Evolutionary conservation across 1,140 invertebrate genomes (phyloP).

Genomic region (Apolygus lucorum): DNA sequence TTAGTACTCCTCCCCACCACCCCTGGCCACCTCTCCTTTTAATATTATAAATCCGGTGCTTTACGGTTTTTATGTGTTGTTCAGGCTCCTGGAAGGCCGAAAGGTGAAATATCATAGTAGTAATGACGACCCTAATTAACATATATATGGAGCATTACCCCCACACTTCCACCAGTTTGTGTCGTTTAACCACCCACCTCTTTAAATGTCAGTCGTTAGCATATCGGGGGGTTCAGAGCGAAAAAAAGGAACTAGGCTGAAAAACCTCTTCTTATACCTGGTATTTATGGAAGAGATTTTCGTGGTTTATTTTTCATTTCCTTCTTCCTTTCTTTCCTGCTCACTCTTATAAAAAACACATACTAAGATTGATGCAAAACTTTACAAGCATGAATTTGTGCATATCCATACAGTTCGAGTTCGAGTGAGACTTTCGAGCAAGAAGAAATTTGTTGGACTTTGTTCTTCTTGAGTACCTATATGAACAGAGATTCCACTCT

Average conservation of each 20-base stretch:
- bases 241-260: background rate
- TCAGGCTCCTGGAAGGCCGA: background rate
- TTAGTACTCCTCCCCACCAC: background rate
- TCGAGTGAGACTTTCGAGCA: no score
- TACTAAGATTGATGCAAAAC: no score
- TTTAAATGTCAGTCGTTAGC: constrained; percentile 20
- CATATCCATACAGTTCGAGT: no score
- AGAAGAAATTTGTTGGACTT: no score
- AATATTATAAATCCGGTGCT: constrained; percentile 22
- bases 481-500: no score
- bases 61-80: background rate
- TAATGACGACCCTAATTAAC: constrained; percentile 23
- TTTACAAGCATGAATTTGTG: no score
- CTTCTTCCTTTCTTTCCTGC: background rate
- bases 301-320: background rate
- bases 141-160: constrained; percentile 22
- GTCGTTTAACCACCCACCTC: background rate
- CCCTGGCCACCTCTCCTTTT: no score
- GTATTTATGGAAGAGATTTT: background rate
- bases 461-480: no score
- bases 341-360: no score
- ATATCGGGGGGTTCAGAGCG: constrained; percentile 8
- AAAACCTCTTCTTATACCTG: background rate
- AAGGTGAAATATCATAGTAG: constrained; percentile 20
- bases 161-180: background rate